phyloP scores from a whole-genome alignment of 53 echinoderm and acorn worm genomes.

The Zoroaster sp. region DNA sequence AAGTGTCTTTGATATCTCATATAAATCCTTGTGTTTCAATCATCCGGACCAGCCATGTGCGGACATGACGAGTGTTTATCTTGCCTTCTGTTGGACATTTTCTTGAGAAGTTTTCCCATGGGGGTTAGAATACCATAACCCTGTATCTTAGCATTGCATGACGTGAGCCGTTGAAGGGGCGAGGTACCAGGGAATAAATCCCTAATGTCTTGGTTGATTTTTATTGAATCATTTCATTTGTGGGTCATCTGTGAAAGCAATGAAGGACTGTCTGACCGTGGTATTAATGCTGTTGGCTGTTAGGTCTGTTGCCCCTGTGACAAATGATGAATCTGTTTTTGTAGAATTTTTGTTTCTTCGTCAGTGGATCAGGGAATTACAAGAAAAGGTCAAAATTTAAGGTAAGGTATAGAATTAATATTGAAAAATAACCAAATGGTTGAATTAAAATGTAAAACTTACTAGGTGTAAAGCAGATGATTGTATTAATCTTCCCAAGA shows the following conservation, averaged over 20 bases:
- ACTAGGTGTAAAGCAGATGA: no score
- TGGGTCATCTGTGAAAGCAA: slow-evolving; percentile 24
- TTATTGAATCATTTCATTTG: slow-evolving; percentile 36
- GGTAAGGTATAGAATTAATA: no score
- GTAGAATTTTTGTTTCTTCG: no score
- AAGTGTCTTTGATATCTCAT: background rate
- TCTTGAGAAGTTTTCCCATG: slow-evolving; percentile 15
- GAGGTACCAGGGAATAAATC: background rate
- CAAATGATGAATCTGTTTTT: no score
- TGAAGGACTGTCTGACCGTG: background rate
- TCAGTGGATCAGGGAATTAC: no score
- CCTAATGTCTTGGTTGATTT: slow-evolving; percentile 3
- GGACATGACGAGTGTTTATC: slow-evolving; percentile 49
- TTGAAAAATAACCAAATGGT: no score
- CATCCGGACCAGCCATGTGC: slow-evolving; percentile 12
- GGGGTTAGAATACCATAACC: background rate
- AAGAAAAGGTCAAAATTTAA: no score
- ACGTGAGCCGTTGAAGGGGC: background rate
- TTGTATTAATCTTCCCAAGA: background rate
- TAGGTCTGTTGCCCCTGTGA: no score
- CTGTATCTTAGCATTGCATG: background rate
- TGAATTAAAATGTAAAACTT: no score
- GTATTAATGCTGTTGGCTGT: background rate
- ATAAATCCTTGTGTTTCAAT: slow-evolving; percentile 8
- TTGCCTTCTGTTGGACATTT: slow-evolving; percentile 4